These are phyloP conservation scores for Phataginus tricuspis DNA, from an alignment of 2,797 vertebrate genomes.

Conservation along the genomic window DNA sequence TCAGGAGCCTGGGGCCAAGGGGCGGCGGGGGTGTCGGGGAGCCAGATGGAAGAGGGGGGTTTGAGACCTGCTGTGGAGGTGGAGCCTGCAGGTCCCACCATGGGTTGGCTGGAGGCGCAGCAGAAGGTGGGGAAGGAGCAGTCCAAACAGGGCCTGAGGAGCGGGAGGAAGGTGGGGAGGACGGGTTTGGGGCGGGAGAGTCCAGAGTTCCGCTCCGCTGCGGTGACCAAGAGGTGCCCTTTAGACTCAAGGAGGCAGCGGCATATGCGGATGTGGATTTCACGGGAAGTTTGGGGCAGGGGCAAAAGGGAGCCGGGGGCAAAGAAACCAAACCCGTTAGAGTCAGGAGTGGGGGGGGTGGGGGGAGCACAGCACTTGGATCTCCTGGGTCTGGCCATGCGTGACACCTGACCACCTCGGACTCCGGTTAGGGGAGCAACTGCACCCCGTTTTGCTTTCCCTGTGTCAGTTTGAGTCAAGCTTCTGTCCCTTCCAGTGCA, in stretches of 20 bases:
- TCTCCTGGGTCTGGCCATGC: background rate
- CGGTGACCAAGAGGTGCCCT: background rate
- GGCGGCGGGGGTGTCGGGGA: fast-evolving
- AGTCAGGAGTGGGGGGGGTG: background rate
- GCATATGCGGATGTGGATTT: background rate
- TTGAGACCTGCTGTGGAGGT: background rate
- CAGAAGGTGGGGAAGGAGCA: background rate
- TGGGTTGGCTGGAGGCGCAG: background rate
- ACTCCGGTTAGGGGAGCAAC: background rate
- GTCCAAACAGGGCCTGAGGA: background rate
- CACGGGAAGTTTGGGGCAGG: background rate
- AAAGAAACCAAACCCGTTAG: background rate
- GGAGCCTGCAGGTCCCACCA: background rate
- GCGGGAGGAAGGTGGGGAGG: background rate
- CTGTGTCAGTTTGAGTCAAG: background rate
- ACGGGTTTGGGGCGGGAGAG: background rate
- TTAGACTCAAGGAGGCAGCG: background rate
- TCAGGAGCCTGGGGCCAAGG: background rate
- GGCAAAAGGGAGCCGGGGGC: background rate
- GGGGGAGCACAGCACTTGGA: fast-evolving
- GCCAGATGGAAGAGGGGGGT: background rate
- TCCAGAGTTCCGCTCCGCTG: background rate
- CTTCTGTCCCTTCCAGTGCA: background rate
- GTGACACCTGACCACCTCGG: background rate
- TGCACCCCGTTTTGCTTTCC: background rate